Conservation (phyloP, 2,797 vertebrate genomes). For the Cirrhinus mrigala region DNA sequence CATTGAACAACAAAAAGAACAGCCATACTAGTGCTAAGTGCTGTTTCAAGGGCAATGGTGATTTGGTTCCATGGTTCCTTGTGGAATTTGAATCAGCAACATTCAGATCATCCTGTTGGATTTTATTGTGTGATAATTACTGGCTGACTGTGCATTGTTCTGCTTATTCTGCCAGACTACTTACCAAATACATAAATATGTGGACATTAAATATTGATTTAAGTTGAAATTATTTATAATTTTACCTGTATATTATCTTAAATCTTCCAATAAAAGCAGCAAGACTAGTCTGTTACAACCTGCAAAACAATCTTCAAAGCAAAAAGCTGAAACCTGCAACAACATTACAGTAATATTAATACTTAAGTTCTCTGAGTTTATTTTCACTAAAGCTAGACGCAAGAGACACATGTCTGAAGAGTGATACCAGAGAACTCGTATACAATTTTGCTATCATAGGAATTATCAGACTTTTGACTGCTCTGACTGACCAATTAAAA, state of each 20-base stretch:
- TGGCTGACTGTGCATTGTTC: background rate
- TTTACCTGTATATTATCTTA: background rate
- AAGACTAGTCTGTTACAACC: background rate
- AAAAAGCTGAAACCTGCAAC: background rate
- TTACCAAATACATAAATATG: background rate
- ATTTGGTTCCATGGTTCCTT: background rate
- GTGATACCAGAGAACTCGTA: background rate
- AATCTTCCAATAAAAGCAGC: background rate
- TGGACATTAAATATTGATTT: background rate
- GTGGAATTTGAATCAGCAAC: background rate
- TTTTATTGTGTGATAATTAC: background rate
- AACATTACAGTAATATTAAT: background rate
- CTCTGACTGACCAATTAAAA: background rate
- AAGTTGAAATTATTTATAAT: background rate
- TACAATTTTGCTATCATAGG: background rate
- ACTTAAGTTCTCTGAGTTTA: background rate
- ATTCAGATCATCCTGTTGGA: conserved; percentile 7
- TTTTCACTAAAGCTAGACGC: background rate
- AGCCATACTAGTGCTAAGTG: background rate
- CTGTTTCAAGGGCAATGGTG: background rate
- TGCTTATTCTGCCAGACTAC: background rate
- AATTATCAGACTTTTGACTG: background rate
- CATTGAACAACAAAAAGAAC: no score
- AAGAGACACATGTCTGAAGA: background rate
- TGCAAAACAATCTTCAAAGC: background rate